Base-by-base conservation (phyloP, 2,113 vertebrate genomes). In the Leptosomus discolor region DNA sequence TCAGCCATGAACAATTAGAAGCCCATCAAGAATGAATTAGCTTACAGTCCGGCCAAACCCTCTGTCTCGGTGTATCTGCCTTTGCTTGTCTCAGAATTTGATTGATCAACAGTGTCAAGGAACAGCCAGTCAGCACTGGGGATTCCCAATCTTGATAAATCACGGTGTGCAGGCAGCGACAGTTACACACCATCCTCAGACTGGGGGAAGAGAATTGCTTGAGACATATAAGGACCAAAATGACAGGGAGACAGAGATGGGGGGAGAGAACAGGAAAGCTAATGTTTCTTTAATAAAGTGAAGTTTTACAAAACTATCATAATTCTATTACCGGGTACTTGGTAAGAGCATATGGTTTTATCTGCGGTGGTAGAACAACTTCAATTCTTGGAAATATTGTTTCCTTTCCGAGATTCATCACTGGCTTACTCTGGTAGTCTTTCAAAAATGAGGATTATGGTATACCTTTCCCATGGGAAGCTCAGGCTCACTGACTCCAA, bases 31-130 rank as follows among this genome's bases (percentile, higher is more conserved):
- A 74, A 81, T 37, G 57, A 87, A 19, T 23, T n/a, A 68, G 88
- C 48, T 46, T 43, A 39, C n/a, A 75, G 85, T 16, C 54, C 56
- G 1, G 87, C 84, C 90, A 85, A 77, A 58, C 37, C 54, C 85
- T 46, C 41, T 58, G 76, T 63, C 90, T 65, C 58, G 26, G 51
- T 11, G 51, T 4, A 34, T 50, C 87, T 93, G 90, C 88, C 85
- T 77, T 41, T 8, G 51, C 79, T 41, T 93, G 90, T 73, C 67
- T 88, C 92, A 11, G 67, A 15, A 5, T 60, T 26, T 89, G 76
- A 96, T 75, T 15, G 83, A 95, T 92, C 95, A 86, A 51, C 58
- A 94, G 92, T 21, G 68, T 78, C 82, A 36, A 12, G 90, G 63
- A 88, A 29, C 78, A 83, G 63, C 43, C 85, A 43, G 34, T 64